Conservation (phyloP, 2,888 invertebrate species). For the Drosophila dives region DNA sequence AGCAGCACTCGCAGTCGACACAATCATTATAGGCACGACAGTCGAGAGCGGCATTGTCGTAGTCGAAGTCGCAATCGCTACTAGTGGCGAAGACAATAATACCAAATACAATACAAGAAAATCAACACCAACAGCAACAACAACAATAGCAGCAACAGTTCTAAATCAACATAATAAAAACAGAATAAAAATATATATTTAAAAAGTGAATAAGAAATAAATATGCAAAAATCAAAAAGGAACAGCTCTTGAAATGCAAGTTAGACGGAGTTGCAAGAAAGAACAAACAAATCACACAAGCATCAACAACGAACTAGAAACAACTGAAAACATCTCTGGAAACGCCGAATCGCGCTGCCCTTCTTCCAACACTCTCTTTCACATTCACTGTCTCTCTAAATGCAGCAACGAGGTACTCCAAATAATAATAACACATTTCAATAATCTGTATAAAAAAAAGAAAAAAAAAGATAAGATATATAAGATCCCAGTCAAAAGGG, state of each 20-base stretch:
- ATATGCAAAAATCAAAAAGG: slow-evolving; percentile 5
- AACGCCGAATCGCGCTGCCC: slow-evolving; percentile 25
- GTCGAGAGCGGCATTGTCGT: slow-evolving; percentile 80
- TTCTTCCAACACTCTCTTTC: slow-evolving; percentile 2
- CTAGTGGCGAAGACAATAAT: slow-evolving; percentile 48
- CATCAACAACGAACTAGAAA: slow-evolving; percentile 17
- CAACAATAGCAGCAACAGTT: slow-evolving; percentile 24
- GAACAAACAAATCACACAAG: slow-evolving; percentile 2
- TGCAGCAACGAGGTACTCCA: slow-evolving; percentile 75
- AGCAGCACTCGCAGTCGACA: slow-evolving; percentile 76
- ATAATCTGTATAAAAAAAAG: slow-evolving; percentile 60
- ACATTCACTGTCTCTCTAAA: slow-evolving; percentile 12
- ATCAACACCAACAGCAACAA: slow-evolving; percentile 47
- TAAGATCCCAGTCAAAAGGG: slow-evolving; percentile 46
- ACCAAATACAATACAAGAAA: slow-evolving; percentile 17
- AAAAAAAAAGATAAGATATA: slow-evolving; percentile 42
- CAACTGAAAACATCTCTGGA: slow-evolving; percentile 9
- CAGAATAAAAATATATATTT: slow-evolving; percentile 5
- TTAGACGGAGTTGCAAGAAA: slow-evolving; percentile 10
- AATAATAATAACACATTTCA: slow-evolving; percentile 72
- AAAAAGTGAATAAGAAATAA: slow-evolving; percentile 9
- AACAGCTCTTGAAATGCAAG: slow-evolving; percentile 19
- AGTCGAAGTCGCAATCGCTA: slow-evolving; percentile 84
- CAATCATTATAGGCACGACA: slow-evolving; percentile 77
- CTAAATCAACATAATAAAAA: slow-evolving; percentile 40